Base-by-base conservation (phyloP, 2,888 invertebrate species). In the Dolichomitus sp. region DNA sequence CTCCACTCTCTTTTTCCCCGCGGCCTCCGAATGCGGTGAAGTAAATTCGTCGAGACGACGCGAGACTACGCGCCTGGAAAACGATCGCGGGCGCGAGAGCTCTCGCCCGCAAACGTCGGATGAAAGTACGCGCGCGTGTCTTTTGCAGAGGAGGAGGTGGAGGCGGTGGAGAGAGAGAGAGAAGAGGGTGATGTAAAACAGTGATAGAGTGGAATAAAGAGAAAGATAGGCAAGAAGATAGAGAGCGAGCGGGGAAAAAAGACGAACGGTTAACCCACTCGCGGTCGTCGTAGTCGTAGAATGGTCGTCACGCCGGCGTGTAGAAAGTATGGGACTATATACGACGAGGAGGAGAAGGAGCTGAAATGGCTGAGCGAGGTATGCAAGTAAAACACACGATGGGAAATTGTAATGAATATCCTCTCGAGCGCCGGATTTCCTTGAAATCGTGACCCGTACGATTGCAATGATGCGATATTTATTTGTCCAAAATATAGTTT, bases 251-350 rank as follows among this genome's bases (percentile, higher is more conserved):
- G 50, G 37, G 30, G 40, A 61, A 68, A 72, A 61, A 73, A 37
- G 65, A 65, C 66, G 50, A 50, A 76, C 73, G 54, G 73, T 69
- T 77, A 73, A 81, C 77, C 81, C 72, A 81, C 73, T 73, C 66
- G 65, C 59, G 37, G 57, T 81, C 66, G 69, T 73, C 73, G 77
- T 57, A 52, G 68, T 70, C 66, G 77, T 77, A 73, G 69, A 81
- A 81, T 68, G 66, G 59, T 81, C 77, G 81, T 81, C 77, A 77
- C 81, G 81, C 68, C 68, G 80, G 19, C 73, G 68, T 77, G 73
- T 81, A 81, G 81, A 81, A 81, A 81, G 81, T 81, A 81, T 68
- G 68, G 54, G 42, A 66, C 63, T 72, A 72, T 63, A 50, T 27
- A 42, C 50, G 59, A 66, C 17, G 57, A 65, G 50, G 45, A 30